Evolutionary conservation across 1,140 invertebrate species (phyloP).

Genomic region (Pectinophora gossypiella): DNA sequence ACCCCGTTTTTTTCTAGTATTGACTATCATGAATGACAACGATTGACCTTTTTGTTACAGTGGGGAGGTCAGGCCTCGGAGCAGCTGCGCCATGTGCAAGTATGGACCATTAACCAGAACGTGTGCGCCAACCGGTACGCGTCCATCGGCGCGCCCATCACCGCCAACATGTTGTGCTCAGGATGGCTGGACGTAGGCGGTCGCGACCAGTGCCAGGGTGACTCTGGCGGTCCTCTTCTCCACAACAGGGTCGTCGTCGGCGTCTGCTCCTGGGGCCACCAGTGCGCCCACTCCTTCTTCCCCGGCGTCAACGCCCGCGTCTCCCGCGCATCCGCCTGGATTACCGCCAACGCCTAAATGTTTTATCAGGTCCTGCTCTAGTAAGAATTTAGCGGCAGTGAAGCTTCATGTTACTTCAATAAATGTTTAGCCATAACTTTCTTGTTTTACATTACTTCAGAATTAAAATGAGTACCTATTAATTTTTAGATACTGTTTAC

Average conservation of each 20-base stretch:
- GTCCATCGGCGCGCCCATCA: slow-evolving; percentile 14
- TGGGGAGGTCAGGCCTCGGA: background rate
- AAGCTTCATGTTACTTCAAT: too few relatives aligned
- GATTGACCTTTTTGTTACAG: too few relatives aligned
- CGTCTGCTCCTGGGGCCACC: slow-evolving; percentile 74
- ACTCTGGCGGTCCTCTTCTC: slow-evolving; percentile 80
- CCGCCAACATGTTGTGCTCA: slow-evolving; percentile 45
- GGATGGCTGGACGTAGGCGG: slow-evolving; percentile 34
- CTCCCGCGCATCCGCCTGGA: slow-evolving; percentile 51
- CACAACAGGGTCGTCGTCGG: slow-evolving; percentile 38
- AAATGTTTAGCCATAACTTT: too few relatives aligned
- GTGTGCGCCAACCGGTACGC: slow-evolving; percentile 8
- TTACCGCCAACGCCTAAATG: too few relatives aligned
- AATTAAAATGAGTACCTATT: too few relatives aligned
- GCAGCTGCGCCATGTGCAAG: slow-evolving; percentile 11
- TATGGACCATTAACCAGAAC: slow-evolving; percentile 10
- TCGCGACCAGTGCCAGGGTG: slow-evolving; percentile 80
- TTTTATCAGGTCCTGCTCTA: too few relatives aligned
- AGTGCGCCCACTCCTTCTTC: slow-evolving; percentile 71
- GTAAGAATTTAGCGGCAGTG: too few relatives aligned
- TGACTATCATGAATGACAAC: too few relatives aligned
- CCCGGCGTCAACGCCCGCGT: slow-evolving; percentile 78
- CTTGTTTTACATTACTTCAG: too few relatives aligned
- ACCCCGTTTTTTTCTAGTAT: too few relatives aligned
- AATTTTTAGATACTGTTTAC: too few relatives aligned